A percentile compares a stretch with the other conserved stretches of the same genome.
Conservation (phyloP, 2,113 vertebrate genomes). For the Aphyosemion australe region DNA sequence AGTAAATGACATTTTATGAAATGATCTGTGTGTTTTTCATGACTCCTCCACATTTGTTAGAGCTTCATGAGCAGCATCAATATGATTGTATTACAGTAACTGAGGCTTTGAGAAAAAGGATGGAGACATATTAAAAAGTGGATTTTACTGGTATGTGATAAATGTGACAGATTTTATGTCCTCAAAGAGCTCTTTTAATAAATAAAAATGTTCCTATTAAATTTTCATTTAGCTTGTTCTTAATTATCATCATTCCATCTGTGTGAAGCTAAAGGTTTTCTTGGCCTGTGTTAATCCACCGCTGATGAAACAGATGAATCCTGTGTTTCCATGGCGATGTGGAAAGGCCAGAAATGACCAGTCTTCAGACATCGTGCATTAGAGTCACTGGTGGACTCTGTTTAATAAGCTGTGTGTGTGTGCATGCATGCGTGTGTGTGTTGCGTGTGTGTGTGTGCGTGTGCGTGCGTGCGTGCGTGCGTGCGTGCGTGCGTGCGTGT, state of each 20-base stretch:
- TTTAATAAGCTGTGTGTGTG: conserved; percentile 27
- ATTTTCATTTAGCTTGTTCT: background rate
- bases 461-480: too few relatives aligned
- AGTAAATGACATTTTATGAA: too few relatives aligned
- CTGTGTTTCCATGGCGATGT: conserved; percentile 70
- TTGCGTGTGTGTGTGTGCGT: conserved; percentile 9
- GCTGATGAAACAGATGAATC: conserved; percentile 48
- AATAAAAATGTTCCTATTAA: background rate
- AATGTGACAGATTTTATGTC: background rate
- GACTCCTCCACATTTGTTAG: background rate
- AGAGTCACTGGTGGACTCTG: conserved; percentile 49
- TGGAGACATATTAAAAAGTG: background rate
- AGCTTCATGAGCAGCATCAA: background rate
- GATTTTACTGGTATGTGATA: background rate
- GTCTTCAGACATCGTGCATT: conserved; percentile 45
- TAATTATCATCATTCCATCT: background rate
- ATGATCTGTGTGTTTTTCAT: too few relatives aligned
- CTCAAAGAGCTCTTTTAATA: background rate
- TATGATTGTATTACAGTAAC: too few relatives aligned
- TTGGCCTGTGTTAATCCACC: conserved; percentile 25
- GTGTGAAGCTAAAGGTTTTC: conserved; percentile 26
- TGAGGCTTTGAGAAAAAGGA: background rate
- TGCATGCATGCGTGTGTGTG: too few relatives aligned
- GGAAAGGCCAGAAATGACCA: conserved; percentile 43
- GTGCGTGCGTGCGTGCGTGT: too few relatives aligned